Evolutionary conservation across 1,140 invertebrate genomes (phyloP).

Genomic region (Phortica variegata): DNA sequence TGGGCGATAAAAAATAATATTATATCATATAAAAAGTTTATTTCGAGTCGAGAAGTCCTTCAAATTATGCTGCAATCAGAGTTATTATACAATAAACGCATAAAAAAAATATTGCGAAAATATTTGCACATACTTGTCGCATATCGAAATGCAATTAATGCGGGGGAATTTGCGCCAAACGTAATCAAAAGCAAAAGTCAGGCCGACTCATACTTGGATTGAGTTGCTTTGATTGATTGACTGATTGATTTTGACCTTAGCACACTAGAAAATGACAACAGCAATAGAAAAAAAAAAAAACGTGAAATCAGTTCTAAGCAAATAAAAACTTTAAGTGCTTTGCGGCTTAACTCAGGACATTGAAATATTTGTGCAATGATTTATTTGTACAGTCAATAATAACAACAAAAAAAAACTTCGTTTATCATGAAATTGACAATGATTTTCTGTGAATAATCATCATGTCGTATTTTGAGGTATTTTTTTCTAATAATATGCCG

Average conservation of each 20-base stretch:
- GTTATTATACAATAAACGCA: background rate
- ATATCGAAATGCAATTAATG: background rate
- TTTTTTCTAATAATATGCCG: too few relatives aligned
- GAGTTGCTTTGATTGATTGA: background rate
- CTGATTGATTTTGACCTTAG: background rate
- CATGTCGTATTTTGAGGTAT: too few relatives aligned
- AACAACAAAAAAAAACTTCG: constrained; percentile 19
- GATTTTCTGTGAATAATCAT: too few relatives aligned
- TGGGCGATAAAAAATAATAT: too few relatives aligned
- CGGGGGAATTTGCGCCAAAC: background rate
- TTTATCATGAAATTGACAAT: too few relatives aligned
- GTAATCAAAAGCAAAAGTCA: background rate
- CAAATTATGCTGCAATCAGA: constrained; percentile 33
- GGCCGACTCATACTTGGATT: background rate
- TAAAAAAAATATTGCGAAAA: background rate
- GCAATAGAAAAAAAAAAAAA: constrained; percentile 11
- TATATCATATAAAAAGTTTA: constrained; percentile 31
- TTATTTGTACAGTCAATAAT: constrained; percentile 28
- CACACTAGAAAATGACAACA: constrained; percentile 22
- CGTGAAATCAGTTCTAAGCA: constrained; percentile 10
- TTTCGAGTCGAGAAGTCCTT: constrained; percentile 22
- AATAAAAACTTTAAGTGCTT: constrained; percentile 30
- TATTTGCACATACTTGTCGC: background rate
- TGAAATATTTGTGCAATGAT: constrained; percentile 35
- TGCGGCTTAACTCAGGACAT: constrained; percentile 32